Evolutionary conservation across 2,113 vertebrate genomes (phyloP).

Genomic region (Ciconia boyciana): DNA sequence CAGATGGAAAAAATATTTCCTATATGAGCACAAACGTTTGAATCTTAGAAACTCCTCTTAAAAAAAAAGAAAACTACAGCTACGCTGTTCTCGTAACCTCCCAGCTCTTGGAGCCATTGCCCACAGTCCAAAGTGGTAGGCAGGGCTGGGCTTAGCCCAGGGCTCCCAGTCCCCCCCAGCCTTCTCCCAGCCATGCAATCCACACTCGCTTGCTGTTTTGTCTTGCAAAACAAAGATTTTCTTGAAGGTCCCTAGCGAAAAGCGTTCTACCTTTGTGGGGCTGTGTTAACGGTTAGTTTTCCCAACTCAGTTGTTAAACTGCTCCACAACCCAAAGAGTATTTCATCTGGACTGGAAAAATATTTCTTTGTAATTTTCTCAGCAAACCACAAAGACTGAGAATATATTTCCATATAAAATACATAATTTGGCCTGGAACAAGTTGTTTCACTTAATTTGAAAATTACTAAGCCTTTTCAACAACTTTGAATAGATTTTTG

Average conservation of each 20-base stretch:
- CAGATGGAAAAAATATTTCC: background rate
- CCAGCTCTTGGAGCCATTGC: background rate
- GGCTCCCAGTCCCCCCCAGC: background rate
- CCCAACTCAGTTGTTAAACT: background rate
- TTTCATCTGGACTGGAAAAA: background rate
- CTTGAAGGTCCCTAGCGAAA: fast-evolving
- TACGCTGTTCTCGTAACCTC: background rate
- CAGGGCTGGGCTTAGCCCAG: background rate
- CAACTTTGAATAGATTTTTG: background rate
- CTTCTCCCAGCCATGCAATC: background rate
- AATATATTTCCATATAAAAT: background rate
- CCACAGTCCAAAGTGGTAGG: fast-evolving
- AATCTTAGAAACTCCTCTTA: background rate
- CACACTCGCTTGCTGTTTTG: fast-evolving
- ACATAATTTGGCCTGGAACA: background rate
- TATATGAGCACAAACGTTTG: background rate
- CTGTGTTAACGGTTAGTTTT: background rate
- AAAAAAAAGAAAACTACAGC: background rate
- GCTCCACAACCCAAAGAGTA: background rate
- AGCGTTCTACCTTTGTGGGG: background rate
- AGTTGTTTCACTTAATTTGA: background rate
- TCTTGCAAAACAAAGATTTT: background rate
- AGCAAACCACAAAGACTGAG: background rate
- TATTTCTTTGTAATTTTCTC: background rate
- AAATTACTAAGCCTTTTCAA: background rate